These are phyloP conservation scores for Chromobotia macracanthus DNA, from an alignment of 2,797 vertebrate genomes.

Conservation along the genomic window DNA sequence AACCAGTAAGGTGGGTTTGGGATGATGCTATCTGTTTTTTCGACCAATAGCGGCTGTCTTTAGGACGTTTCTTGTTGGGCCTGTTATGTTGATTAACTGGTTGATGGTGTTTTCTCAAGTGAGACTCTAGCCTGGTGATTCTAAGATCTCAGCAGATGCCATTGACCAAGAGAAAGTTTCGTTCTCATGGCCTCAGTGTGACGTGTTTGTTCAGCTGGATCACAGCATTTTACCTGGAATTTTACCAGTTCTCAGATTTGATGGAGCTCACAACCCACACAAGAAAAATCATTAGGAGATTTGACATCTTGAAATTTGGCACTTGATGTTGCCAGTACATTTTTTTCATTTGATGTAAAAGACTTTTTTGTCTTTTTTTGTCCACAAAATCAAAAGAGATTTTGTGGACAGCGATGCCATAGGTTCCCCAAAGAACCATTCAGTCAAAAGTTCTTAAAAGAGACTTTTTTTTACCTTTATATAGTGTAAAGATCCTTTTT, in stretches of 20 bases:
- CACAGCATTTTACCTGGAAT: conserved; percentile 67
- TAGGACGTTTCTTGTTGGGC: not conserved
- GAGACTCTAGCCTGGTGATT: not conserved
- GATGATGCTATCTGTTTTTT: not conserved
- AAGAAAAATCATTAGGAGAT: conserved; percentile 55
- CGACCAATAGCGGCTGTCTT: not conserved
- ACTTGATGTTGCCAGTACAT: no score
- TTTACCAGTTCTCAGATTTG: conserved; percentile 71
- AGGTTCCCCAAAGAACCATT: no score
- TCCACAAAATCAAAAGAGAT: no score
- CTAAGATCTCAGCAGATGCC: not conserved
- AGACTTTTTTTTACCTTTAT: no score
- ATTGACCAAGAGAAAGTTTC: conserved; percentile 33
- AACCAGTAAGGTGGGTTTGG: not conserved
- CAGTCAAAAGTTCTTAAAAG: no score
- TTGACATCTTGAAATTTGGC: not conserved
- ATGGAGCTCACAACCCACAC: conserved; percentile 74
- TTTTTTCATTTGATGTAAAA: not conserved
- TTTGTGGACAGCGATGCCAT: no score
- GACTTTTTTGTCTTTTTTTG: not conserved
- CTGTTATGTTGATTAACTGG: conserved; percentile 23
- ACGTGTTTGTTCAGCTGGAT: conserved; percentile 91
- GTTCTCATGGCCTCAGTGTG: conserved; percentile 65
- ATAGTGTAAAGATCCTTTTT: no score
- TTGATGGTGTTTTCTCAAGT: conserved; percentile 42